Evolutionary conservation across 2,797 vertebrate species (phyloP).

Genomic region (Calcarius lapponicus): DNA sequence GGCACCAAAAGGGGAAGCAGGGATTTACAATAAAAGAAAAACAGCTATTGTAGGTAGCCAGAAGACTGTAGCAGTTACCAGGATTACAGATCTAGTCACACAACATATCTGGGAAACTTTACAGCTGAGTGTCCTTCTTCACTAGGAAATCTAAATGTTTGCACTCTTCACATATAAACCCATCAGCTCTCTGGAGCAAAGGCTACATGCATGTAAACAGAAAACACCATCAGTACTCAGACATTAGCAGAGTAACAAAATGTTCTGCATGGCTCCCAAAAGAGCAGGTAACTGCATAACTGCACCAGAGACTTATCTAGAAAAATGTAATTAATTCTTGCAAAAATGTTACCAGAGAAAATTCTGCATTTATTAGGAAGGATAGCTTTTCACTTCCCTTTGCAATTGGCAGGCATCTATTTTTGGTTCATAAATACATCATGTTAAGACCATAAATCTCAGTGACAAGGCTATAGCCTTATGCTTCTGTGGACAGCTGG

Average conservation of each 20-base stretch:
- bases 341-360: background rate
- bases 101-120: accelerated
- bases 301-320: background rate
- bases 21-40: background rate
- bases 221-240: background rate
- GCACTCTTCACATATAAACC: background rate
- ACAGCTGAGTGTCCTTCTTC: background rate
- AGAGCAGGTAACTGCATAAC: background rate
- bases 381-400: background rate
- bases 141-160: background rate
- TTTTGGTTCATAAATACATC: background rate
- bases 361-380: background rate
- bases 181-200: background rate
- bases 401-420: background rate
- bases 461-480: background rate
- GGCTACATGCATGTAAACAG: background rate
- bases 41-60: background rate
- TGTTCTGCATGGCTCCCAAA: background rate
- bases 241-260: background rate
- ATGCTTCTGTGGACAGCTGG: background rate
- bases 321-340: background rate
- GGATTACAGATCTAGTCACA: background rate
- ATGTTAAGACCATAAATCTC: background rate
- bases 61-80: background rate
- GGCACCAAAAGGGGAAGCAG: background rate